Conservation (phyloP, 2,888 invertebrate species). For the Piscicola geometra region DNA sequence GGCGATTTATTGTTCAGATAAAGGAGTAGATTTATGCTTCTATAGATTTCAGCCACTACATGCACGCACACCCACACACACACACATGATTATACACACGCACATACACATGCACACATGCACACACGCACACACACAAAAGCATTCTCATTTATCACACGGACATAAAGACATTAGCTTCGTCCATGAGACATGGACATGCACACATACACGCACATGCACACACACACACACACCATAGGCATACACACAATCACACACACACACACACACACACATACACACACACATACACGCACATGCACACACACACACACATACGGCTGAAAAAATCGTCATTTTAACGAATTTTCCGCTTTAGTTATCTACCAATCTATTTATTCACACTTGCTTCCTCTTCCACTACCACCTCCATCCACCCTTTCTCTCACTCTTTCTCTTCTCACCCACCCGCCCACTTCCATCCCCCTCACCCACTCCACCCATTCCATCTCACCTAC, state of each 20-base stretch:
- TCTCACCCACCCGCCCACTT: too few species aligned
- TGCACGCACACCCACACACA: constrained; percentile 21
- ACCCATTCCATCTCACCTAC: too few species aligned
- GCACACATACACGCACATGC: background rate
- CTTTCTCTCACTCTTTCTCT: too few species aligned
- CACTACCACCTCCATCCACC: too few species aligned
- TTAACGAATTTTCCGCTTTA: too few species aligned
- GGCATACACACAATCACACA: background rate
- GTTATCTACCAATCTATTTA: too few species aligned
- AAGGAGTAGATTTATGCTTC: background rate
- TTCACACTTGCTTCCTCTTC: too few species aligned
- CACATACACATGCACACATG: background rate
- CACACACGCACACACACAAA: background rate
- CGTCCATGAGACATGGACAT: background rate
- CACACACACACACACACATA: background rate
- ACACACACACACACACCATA: background rate
- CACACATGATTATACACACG: background rate
- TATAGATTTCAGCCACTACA: constrained; percentile 1
- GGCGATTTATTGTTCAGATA: background rate
- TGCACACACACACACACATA: background rate
- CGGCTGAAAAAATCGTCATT: background rate
- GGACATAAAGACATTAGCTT: background rate
- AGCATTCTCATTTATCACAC: background rate
- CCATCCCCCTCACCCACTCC: too few species aligned
- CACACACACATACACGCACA: background rate